A percentile compares a stretch with the other conserved stretches of the same genome.
phyloP scores from a whole-genome alignment of 2,797 vertebrate species.

The Chelidonichthys spinosus region DNA sequence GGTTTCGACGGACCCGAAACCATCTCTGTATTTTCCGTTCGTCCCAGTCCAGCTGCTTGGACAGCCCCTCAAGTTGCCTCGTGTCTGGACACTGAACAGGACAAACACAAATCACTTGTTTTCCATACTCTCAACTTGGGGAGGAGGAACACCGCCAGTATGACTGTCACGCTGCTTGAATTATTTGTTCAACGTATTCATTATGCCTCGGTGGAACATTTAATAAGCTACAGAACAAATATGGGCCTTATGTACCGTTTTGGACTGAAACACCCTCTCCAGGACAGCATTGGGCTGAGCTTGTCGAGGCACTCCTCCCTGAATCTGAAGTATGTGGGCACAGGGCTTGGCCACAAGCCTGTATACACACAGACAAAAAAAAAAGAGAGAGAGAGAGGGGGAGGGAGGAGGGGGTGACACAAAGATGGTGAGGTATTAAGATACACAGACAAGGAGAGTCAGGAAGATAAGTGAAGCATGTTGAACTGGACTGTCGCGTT shows the following conservation, averaged over 20 bases:
- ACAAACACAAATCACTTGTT: conserved; percentile 24
- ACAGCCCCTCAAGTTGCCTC: conserved; percentile 88
- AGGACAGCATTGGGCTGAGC: conserved; percentile 90
- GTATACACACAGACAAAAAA: conserved; percentile 69
- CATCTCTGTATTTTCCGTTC: conserved; percentile 92
- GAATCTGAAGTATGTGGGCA: conserved; percentile 91
- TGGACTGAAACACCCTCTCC: conserved; percentile 84
- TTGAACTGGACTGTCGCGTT: conserved; percentile 12
- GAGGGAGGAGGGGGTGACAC: conserved; percentile 45
- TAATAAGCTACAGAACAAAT: conserved; percentile 38
- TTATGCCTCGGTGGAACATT: conserved; percentile 22
- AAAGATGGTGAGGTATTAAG: conserved; percentile 33
- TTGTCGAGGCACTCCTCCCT: conserved; percentile 84
- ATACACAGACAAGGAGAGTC: conserved; percentile 36
- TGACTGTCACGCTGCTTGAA: conserved; percentile 8
- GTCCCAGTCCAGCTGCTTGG: conserved; percentile 95
- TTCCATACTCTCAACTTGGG: background rate
- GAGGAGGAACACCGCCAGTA: too few species aligned
- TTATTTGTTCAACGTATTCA: conserved; percentile 30
- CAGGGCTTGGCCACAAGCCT: conserved; percentile 95
- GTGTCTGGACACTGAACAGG: conserved; percentile 87
- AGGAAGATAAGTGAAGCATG: conserved; percentile 31
- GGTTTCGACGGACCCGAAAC: conserved; percentile 93
- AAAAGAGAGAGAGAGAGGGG: conserved; percentile 28
- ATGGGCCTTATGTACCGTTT: conserved; percentile 68